Evolutionary conservation across 2,888 invertebrate genomes (phyloP).

Genomic region (Drosophila rellima): DNA sequence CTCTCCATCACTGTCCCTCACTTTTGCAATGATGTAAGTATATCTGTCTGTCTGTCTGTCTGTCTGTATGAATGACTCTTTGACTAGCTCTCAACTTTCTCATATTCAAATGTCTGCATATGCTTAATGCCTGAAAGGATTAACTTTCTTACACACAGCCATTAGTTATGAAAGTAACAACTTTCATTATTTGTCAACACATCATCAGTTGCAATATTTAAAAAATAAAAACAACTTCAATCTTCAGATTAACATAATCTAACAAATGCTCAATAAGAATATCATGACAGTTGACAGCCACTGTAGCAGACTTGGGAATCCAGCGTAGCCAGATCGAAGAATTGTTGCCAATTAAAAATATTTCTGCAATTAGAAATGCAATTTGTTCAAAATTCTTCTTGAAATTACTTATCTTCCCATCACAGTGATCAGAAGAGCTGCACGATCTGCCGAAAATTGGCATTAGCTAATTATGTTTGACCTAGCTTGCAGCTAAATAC

Average conservation of each 20-base stretch:
- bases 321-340: background rate
- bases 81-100: constrained; percentile 45
- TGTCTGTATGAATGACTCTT: constrained; percentile 3
- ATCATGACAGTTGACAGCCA: background rate
- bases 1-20: constrained; percentile 11
- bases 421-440: background rate
- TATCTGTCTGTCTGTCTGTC: constrained; percentile 5
- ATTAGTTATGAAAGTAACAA: constrained; percentile 31
- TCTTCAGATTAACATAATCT: background rate
- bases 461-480: constrained; percentile 14
- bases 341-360: background rate
- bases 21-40: constrained; percentile 23
- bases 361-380: background rate
- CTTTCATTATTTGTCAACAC: constrained; percentile 29
- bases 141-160: constrained; percentile 23
- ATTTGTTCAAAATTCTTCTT: constrained; percentile 2
- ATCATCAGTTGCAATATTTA: constrained; percentile 5
- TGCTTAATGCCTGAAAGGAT: constrained; percentile 29
- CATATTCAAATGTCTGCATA: constrained; percentile 21
- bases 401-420: constrained; percentile 3
- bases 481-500: constrained; percentile 34
- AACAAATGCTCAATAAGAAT: constrained; percentile 6
- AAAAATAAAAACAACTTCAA: background rate
- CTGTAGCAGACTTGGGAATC: background rate
- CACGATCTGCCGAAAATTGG: constrained; percentile 27